Evolutionary conservation across 2,888 invertebrate species (phyloP).

Genomic region (Galerucella nymphaeae): DNA sequence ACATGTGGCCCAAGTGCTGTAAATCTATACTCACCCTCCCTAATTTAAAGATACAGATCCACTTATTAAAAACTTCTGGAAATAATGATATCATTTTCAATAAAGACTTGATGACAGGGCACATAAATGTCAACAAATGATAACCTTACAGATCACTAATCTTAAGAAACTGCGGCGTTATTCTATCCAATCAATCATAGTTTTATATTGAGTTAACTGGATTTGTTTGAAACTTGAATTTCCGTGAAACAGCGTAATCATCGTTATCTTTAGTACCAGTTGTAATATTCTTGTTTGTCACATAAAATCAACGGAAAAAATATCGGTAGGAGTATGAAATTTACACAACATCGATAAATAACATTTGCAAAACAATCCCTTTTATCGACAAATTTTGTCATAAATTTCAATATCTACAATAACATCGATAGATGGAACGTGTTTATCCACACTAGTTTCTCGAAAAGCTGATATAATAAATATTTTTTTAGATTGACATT

Average conservation of each 20-base stretch:
- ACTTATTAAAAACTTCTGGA: too few relatives aligned
- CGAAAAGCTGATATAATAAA: conserved; percentile 29
- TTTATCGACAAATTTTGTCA: conserved; percentile 36
- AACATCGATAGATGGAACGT: conserved; percentile 41
- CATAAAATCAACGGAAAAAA: conserved; percentile 21
- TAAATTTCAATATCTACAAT: conserved; percentile 41
- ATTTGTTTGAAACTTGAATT: not conserved
- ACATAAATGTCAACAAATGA: too few relatives aligned
- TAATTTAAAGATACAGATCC: too few relatives aligned
- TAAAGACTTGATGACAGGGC: too few relatives aligned
- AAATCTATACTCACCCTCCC: too few relatives aligned
- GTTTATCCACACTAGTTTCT: conserved; percentile 44
- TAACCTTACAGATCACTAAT: too few relatives aligned
- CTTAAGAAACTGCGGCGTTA: too few relatives aligned
- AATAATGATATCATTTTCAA: too few relatives aligned
- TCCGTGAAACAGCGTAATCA: conserved; percentile 5
- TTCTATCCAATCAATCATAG: not conserved
- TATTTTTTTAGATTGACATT: conserved; percentile 21
- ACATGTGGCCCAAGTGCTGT: too few relatives aligned
- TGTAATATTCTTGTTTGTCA: conserved; percentile 26
- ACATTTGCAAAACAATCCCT: conserved; percentile 31
- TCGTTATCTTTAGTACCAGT: conserved; percentile 21
- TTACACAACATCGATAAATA: conserved; percentile 34
- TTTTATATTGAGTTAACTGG: not conserved
- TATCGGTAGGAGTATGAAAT: conserved; percentile 21